phyloP scores from a whole-genome alignment of 2,888 invertebrate genomes.

The Willowsia nigromaculata region DNA sequence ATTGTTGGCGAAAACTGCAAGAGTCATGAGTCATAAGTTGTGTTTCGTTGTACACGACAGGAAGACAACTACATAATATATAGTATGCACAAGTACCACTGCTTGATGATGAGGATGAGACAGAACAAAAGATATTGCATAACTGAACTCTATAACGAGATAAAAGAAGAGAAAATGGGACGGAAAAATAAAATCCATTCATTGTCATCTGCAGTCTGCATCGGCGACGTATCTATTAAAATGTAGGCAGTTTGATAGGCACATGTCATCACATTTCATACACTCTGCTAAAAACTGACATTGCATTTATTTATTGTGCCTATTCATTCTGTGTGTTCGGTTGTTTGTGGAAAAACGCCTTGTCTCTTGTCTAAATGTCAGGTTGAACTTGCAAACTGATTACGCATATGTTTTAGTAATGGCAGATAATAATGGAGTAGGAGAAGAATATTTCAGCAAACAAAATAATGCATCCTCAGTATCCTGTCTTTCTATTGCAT shows the following conservation, averaged over 20 bases:
- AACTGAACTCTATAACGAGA: background rate
- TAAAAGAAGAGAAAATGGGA: slow-evolving; percentile 3
- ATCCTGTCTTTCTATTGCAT: background rate
- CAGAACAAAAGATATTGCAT: background rate
- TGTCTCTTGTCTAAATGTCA: background rate
- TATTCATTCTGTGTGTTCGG: background rate
- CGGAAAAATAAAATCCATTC: slow-evolving; percentile 29
- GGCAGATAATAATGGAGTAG: background rate
- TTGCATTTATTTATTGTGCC: background rate
- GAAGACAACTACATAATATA: background rate
- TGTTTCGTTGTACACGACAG: background rate
- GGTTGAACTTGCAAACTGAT: background rate
- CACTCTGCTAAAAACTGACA: background rate
- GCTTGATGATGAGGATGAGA: no score
- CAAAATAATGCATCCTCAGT: background rate
- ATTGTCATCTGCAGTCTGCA: slow-evolving; percentile 11
- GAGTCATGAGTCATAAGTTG: background rate
- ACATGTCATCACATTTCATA: slow-evolving; percentile 31
- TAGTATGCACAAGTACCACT: background rate
- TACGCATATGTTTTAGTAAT: background rate
- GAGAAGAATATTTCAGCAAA: background rate
- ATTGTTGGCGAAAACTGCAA: background rate
- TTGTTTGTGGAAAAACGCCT: background rate
- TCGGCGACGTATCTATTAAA: background rate
- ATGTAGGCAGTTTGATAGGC: background rate